Conservation (phyloP, 37 sponge, comb jelly and placozoan species). For the Oopsacas minuta region DNA sequence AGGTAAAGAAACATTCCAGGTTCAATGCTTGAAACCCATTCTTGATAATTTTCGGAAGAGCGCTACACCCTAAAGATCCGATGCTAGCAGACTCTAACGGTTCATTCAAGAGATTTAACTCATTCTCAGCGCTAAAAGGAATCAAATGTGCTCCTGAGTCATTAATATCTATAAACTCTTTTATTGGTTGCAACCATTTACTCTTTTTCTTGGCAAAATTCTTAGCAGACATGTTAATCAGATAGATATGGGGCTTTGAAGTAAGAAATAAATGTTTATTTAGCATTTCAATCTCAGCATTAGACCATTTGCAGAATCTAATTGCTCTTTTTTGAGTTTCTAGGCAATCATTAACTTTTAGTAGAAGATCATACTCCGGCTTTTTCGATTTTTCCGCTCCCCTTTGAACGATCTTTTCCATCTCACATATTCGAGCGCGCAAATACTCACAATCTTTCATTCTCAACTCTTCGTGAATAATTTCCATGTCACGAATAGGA, state of each 20-base stretch:
- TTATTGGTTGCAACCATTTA: constrained; percentile 88
- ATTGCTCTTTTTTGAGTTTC: constrained; percentile 48
- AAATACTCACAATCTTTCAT: constrained; percentile 42
- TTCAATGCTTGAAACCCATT: constrained; percentile 80
- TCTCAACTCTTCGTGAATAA: constrained; percentile 76
- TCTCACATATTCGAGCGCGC: background rate
- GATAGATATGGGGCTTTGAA: constrained; percentile 85
- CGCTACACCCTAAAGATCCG: constrained; percentile 22
- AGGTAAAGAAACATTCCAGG: constrained; percentile 91
- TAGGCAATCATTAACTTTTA: constrained; percentile 28
- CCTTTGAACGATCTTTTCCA: constrained; percentile 59
- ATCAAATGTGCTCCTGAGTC: constrained; percentile 71
- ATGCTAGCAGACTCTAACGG: background rate
- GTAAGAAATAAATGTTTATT: constrained; percentile 91
- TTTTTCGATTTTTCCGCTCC: constrained; percentile 74
- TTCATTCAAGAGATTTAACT: constrained; percentile 20
- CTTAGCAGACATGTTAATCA: constrained; percentile 82
- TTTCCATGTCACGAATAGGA: constrained; percentile 85
- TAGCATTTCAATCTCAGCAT: constrained; percentile 66
- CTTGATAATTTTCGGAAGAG: constrained; percentile 80
- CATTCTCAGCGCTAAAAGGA: constrained; percentile 82
- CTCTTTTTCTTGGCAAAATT: constrained; percentile 89
- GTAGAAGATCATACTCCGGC: constrained; percentile 56
- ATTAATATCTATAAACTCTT: constrained; percentile 73
- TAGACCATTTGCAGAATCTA: constrained; percentile 51